A percentile compares a stretch with the other conserved stretches of the same genome.
Conservation (phyloP, 2,888 invertebrate genomes). For the Pyrrhia umbra region DNA sequence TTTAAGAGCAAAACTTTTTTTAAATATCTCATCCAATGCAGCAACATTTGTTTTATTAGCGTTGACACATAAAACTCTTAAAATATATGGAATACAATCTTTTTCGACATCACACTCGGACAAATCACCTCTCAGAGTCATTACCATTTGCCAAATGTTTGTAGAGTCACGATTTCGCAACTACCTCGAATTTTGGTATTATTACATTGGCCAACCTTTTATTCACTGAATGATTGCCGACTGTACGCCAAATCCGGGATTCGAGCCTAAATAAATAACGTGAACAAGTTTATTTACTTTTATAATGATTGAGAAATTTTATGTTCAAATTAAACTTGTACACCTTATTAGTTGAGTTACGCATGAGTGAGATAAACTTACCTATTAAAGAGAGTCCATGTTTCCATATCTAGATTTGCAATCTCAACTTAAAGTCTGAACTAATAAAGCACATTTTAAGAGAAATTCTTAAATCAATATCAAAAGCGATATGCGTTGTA, state of each 20-base stretch:
- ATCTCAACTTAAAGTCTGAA: neutral
- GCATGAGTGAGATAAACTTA: neutral
- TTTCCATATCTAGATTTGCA: neutral
- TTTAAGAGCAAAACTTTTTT: neutral
- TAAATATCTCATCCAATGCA: neutral
- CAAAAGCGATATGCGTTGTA: constrained; percentile 19
- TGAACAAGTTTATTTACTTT: neutral
- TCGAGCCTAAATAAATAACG: neutral
- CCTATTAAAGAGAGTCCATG: neutral
- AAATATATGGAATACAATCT: constrained; percentile 26
- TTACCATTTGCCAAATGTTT: constrained; percentile 60
- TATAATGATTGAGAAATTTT: neutral
- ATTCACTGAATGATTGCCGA: constrained; percentile 15
- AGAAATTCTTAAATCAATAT: constrained; percentile 22
- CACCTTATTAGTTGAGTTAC: neutral
- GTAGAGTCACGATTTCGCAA: constrained; percentile 57
- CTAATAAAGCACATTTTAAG: constrained; percentile 12
- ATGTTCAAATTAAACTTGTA: neutral
- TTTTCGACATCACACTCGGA: constrained; percentile 45
- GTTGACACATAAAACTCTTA: constrained; percentile 13
- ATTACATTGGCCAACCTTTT: constrained; percentile 51
- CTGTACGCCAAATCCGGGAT: constrained; percentile 9
- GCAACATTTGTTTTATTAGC: neutral
- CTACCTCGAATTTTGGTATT: constrained; percentile 41
- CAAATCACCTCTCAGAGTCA: constrained; percentile 53